phyloP scores from a whole-genome alignment of 1,140 invertebrate species.

The Solenopsis fugax region DNA sequence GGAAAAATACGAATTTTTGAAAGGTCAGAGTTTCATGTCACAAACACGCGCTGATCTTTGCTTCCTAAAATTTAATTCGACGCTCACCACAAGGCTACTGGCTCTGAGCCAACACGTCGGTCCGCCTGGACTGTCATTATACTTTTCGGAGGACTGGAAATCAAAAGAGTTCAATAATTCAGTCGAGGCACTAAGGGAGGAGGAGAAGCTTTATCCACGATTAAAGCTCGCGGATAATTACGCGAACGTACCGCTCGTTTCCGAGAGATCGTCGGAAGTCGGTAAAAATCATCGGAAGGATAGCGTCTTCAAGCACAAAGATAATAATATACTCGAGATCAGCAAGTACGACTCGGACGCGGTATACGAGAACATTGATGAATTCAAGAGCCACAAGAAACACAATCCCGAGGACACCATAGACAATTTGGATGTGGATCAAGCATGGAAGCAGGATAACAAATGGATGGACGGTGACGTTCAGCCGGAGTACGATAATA shows the following conservation, averaged over 20 bases:
- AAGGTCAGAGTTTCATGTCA: constrained; percentile 89
- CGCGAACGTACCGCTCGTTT: constrained; percentile 61
- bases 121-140: constrained; percentile 89
- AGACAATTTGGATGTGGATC: constrained; percentile 44
- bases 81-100: constrained; percentile 89
- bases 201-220: constrained; percentile 79
- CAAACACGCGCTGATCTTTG: constrained; percentile 91
- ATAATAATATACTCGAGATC: constrained; percentile 42
- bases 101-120: constrained; percentile 90
- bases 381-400: constrained; percentile 49
- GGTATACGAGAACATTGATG: constrained; percentile 39
- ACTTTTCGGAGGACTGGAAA: constrained; percentile 83
- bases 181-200: constrained; percentile 82
- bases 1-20: constrained; percentile 81
- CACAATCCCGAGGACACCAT: background rate
- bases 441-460: constrained; percentile 66
- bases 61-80: constrained; percentile 90
- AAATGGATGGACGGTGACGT: constrained; percentile 75
- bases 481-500: constrained; percentile 74
- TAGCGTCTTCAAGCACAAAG: constrained; percentile 48
- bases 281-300: constrained; percentile 52
- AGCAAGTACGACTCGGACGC: constrained; percentile 58
- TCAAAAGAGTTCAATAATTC: constrained; percentile 85
- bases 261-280: constrained; percentile 67
- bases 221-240: constrained; percentile 53